phyloP scores from a whole-genome alignment of 2,113 vertebrate species.

The Nothobranchius furzeri region DNA sequence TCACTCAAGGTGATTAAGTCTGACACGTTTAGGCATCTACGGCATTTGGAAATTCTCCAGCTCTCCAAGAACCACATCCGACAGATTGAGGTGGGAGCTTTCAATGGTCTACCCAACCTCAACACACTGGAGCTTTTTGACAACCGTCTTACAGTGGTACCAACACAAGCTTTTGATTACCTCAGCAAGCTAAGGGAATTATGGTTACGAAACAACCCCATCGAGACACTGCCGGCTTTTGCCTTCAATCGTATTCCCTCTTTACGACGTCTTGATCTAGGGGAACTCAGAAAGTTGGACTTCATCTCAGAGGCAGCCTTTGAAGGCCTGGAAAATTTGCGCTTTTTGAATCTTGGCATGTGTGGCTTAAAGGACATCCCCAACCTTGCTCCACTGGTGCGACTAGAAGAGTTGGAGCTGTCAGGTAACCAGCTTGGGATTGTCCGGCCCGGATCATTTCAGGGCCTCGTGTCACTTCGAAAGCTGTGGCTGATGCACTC shows the following conservation, averaged over 20 bases:
- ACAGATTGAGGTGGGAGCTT: constrained; percentile 95
- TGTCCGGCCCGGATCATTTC: constrained; percentile 92
- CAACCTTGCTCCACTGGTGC: constrained; percentile 88
- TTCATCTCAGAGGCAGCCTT: constrained; percentile 97
- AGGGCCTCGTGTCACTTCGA: constrained; percentile 88
- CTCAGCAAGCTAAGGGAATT: constrained; percentile 94
- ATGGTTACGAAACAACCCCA: constrained; percentile 96
- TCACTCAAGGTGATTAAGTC: constrained; percentile 87
- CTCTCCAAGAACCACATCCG: constrained; percentile 94
- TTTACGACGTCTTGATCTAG: constrained; percentile 89
- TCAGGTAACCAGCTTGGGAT: constrained; percentile 91
- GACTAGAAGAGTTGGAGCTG: constrained; percentile 92
- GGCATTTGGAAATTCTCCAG: constrained; percentile 97
- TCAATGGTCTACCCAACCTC: constrained; percentile 95
- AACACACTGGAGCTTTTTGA: constrained; percentile 97
- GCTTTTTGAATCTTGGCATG: constrained; percentile 97
- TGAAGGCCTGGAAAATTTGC: constrained; percentile 92
- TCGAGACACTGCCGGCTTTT: constrained; percentile 93
- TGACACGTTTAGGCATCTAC: constrained; percentile 94
- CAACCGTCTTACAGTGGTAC: constrained; percentile 93
- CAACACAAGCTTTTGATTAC: constrained; percentile 96
- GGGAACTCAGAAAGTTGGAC: constrained; percentile 91
- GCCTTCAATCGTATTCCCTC: constrained; percentile 97
- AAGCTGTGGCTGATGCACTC: constrained; percentile 99
- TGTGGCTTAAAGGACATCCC: constrained; percentile 96